Percentiles rank a stretch among this genome's conserved stretches.
Conservation (phyloP, 2,113 vertebrate genomes). For the Shinisaurus crocodilurus region DNA sequence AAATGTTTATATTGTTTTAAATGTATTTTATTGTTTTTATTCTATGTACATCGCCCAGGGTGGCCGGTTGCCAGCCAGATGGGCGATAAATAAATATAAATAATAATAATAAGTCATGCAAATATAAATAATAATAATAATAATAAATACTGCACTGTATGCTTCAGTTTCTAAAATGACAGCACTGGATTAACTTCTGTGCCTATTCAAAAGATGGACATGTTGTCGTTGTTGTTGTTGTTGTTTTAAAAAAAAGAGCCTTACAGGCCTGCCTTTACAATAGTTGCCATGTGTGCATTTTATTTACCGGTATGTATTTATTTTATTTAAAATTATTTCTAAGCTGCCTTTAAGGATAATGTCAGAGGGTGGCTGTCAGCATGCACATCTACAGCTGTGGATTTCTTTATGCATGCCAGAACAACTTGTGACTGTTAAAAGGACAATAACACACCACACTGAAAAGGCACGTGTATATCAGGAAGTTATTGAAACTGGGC, state of each 20-base stretch:
- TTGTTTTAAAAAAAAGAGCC: not conserved
- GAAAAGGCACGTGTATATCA: not conserved
- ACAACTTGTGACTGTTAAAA: not conserved
- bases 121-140: not conserved
- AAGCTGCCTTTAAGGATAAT: too few species aligned
- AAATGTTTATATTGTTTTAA: too few species aligned
- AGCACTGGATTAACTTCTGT: not conserved
- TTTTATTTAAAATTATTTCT: not conserved
- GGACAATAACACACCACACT: not conserved
- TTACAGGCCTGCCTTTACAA: not conserved
- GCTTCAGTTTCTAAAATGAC: not conserved
- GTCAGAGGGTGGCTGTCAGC: not conserved
- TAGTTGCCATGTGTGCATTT: not conserved
- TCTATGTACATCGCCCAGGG: too few species aligned
- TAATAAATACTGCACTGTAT: rapidly evolving
- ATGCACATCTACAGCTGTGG: not conserved
- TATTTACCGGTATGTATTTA: not conserved
- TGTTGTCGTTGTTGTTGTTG: too few species aligned
- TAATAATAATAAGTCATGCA: too few species aligned
- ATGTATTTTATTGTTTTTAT: too few species aligned
- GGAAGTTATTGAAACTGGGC: not conserved
- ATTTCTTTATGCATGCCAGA: not conserved
- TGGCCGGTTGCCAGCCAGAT: too few species aligned
- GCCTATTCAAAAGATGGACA: not conserved
- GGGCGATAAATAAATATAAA: too few species aligned